phyloP scores from a whole-genome alignment of 2,888 invertebrate species.

The Cinara cedri region DNA sequence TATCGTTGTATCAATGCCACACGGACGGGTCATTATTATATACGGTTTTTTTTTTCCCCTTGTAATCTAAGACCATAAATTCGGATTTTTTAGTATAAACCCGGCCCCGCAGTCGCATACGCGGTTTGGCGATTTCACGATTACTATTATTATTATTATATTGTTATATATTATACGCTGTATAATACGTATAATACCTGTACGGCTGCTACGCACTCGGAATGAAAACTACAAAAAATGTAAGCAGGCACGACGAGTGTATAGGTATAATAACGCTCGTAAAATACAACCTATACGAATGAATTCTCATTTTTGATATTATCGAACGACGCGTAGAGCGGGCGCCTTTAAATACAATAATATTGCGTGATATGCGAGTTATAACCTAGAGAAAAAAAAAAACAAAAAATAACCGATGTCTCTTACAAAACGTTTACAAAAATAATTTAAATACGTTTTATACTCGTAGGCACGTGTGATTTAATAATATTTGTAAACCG shows the following conservation, averaged over 20 bases:
- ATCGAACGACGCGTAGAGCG: not conserved
- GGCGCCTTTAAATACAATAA: too few species aligned
- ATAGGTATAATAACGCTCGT: not conserved
- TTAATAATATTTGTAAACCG: too few species aligned
- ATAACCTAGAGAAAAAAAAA: too few species aligned
- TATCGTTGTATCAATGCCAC: constrained; percentile 35
- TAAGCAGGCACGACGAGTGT: too few species aligned
- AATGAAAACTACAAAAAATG: not conserved
- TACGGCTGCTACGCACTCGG: not conserved
- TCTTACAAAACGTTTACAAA: not conserved
- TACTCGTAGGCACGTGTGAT: not conserved
- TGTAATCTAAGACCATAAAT: constrained; percentile 37
- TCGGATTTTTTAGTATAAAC: constrained; percentile 24
- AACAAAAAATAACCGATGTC: too few species aligned
- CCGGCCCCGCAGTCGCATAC: not conserved
- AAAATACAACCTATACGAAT: too few species aligned
- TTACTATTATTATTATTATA: too few species aligned
- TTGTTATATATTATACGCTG: too few species aligned
- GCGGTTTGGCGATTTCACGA: constrained; percentile 43
- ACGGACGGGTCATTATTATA: constrained; percentile 7
- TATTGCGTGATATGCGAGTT: too few species aligned
- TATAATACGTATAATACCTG: too few species aligned
- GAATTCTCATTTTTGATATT: constrained; percentile 15
- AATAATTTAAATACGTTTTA: not conserved
- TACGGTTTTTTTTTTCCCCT: constrained; percentile 16